Conservation (phyloP, 1,140 invertebrate species). For the Bombus picipes region DNA sequence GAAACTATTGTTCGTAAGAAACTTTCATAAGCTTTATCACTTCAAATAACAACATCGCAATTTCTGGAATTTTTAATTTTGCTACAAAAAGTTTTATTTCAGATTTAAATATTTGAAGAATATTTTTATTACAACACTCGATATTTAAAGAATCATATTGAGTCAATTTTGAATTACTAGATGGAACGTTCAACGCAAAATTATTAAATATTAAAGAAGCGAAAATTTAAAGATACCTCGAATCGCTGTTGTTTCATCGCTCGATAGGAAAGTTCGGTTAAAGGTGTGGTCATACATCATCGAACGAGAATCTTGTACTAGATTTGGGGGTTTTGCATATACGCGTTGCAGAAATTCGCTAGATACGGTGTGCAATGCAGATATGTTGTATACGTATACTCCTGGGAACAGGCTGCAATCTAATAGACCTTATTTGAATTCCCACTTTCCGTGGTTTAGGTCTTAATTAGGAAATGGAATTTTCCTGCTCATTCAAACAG, state of each 20-base stretch:
- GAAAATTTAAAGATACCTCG: too few species aligned
- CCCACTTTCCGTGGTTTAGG: not conserved
- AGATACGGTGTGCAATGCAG: not conserved
- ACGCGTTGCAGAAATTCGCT: not conserved
- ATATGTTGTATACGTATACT: not conserved
- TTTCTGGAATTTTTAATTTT: not conserved
- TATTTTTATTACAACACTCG: not conserved
- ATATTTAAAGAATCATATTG: not conserved
- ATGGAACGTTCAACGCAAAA: not conserved
- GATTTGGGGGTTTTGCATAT: not conserved
- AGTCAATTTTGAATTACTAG: not conserved
- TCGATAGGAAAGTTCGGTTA: not conserved
- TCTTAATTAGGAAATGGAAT: slow-evolving; percentile 1
- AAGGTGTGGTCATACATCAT: not conserved
- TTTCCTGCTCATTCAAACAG: not conserved
- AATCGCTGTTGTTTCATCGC: not conserved
- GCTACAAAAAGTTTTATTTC: not conserved
- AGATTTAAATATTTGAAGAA: not conserved
- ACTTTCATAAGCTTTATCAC: not conserved
- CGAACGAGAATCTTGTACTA: not conserved
- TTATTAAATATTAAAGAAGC: too few species aligned
- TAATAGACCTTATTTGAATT: not conserved
- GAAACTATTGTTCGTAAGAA: not conserved
- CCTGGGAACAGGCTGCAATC: not conserved
- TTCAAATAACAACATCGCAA: not conserved